Evolutionary conservation across 2,888 invertebrate species (phyloP).

Genomic region (Mimachlamys varia): DNA sequence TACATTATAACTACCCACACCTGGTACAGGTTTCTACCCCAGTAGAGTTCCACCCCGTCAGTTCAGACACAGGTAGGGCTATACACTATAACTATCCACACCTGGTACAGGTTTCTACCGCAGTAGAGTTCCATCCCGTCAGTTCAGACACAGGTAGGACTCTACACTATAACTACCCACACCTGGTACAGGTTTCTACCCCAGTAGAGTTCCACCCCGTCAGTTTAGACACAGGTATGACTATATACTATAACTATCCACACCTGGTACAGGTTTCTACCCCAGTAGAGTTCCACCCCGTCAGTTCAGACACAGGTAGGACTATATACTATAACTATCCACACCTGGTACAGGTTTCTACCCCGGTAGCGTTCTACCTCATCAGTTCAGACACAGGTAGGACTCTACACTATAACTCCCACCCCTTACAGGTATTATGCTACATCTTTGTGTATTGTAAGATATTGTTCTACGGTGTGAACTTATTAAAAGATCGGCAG

Average conservation of each 20-base stretch:
- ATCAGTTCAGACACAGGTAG: not conserved
- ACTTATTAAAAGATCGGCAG: not conserved
- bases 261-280: not conserved
- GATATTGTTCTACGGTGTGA: constrained; percentile 3
- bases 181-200: not conserved
- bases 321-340: not conserved
- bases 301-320: not conserved
- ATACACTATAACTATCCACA: not conserved
- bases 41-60: not conserved
- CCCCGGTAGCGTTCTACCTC: not conserved
- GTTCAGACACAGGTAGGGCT: not conserved
- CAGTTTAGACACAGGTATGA: not conserved
- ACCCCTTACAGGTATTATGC: not conserved
- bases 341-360: not conserved
- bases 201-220: not conserved
- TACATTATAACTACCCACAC: not conserved
- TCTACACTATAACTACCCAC: not conserved
- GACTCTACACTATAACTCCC: not conserved
- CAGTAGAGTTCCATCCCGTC: not conserved
- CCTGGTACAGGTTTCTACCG: not conserved
- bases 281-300: not conserved
- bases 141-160: not conserved
- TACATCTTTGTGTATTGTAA: not conserved
- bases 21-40: not conserved
- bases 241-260: not conserved